Base-by-base conservation (phyloP, 2,888 invertebrate species). In the Neocrepidodera transversa region DNA sequence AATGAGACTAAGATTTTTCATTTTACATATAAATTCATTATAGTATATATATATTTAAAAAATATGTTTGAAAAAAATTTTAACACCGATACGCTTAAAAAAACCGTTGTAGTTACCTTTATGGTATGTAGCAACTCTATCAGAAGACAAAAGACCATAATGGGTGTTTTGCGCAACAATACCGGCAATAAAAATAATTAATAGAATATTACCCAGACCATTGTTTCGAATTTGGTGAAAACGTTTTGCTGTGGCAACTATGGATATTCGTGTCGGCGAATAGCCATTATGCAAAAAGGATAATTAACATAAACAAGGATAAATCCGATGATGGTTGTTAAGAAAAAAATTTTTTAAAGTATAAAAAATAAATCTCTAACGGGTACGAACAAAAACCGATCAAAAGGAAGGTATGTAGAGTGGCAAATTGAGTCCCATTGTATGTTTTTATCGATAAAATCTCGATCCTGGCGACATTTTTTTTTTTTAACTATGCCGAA, bases 161-260 rank as follows among this genome's bases (percentile, higher is more conserved):
- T 47, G 57, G 53, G 58, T 49, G 54, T 58, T 62, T 66, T 66
- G 57, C 66, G 55, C 58, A 66, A 66, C 64, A 64, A 59, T 62
- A 23, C 52, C 52, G 8, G 55, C 57, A 62, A 62, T 61, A 54
- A 55, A 63, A 62, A 62, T 67, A 66, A 66, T 69, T 68, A 66
- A 66, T 55, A 62, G 64, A 60, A 61, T 63, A 62, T 67, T 66
- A 60, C 63, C n/a, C 63, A 65, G 63, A 53, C 66, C 54, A 69
- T 69, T 69, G 69, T 69, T 69, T 62, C 63, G 50, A 55, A 55
- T 65, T 65, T 62, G 59, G 65, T 59, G 57, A 65, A 63, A 60
- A 60, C 62, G 58, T 60, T 62, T 55, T 57, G 58, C 60, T 59
- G 57, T 53, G 45, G 54, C 52, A 58, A 56, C 55, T 65, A 58